A percentile compares a stretch with the other conserved stretches of the same genome.
These are phyloP conservation scores for Periophthalmodon schlosseri DNA, from an alignment of 2,113 vertebrate species.

Conservation along the genomic window DNA sequence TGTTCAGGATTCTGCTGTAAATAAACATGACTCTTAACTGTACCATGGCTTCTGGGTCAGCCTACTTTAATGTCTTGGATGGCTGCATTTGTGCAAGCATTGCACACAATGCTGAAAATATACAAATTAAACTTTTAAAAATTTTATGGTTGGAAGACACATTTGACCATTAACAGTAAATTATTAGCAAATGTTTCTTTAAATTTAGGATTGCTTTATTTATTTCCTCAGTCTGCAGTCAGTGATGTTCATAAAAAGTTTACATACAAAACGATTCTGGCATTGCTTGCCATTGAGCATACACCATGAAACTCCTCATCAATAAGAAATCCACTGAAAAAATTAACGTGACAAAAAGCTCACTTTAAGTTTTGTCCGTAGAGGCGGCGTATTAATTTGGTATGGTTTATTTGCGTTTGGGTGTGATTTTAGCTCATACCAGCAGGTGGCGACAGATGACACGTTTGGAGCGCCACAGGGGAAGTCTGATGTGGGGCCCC, in stretches of 20 bases:
- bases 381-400: too few species aligned
- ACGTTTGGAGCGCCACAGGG: conserved; percentile 22
- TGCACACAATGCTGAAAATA: not conserved
- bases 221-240: too few species aligned
- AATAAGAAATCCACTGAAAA: too few species aligned
- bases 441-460: conserved; percentile 60
- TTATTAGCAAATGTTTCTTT: not conserved
- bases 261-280: too few species aligned
- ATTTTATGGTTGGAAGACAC: not conserved
- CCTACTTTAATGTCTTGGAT: not conserved
- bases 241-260: too few species aligned
- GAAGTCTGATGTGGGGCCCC: not conserved
- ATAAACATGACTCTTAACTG: conserved; percentile 86
- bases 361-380: too few species aligned
- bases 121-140: not conserved
- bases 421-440: conserved; percentile 6
- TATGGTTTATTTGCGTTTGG: not conserved
- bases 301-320: too few species aligned
- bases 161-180: not conserved
- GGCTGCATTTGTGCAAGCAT: not conserved
- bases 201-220: not conserved
- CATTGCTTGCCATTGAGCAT: too few species aligned
- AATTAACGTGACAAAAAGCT: too few species aligned
- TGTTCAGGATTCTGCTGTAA: conserved; percentile 82
- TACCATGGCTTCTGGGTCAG: conserved; percentile 38